phyloP scores from a whole-genome alignment of 2,888 invertebrate species.

The Tubulanus polymorphus region DNA sequence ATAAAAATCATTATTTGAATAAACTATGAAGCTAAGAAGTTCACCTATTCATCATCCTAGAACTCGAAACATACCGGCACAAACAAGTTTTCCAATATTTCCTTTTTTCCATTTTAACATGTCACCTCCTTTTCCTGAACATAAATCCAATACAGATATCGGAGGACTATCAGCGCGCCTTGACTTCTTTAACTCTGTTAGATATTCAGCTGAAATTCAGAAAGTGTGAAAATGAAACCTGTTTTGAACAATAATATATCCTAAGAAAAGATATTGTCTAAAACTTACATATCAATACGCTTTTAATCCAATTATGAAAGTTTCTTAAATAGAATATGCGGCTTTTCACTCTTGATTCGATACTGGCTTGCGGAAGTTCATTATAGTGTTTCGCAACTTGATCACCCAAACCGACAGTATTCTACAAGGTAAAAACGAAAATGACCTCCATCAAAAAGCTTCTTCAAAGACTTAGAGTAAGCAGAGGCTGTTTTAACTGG shows the following conservation, averaged over 20 bases:
- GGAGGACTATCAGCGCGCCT: conserved; percentile 12
- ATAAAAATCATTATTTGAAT: background rate
- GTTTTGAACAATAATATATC: background rate
- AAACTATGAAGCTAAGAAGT: background rate
- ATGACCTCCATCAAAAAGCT: too few relatives aligned
- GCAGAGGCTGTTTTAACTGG: too few relatives aligned
- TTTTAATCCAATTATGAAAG: conserved; percentile 99
- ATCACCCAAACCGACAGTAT: conserved; percentile 24
- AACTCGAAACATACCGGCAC: conserved; percentile 68
- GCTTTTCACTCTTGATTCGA: conserved; percentile 76
- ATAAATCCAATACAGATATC: conserved; percentile 78
- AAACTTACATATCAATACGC: conserved; percentile 82
- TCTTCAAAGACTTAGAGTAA: too few relatives aligned
- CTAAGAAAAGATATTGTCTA: background rate
- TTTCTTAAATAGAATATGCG: conserved; percentile 91
- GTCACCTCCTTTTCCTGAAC: conserved; percentile 98
- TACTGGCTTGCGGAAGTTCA: conserved; percentile 66
- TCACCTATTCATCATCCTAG: too few relatives aligned
- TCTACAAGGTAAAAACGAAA: too few relatives aligned
- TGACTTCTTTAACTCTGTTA: conserved; percentile 58
- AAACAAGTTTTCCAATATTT: conserved; percentile 75
- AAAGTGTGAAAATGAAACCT: background rate
- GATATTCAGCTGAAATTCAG: conserved; percentile 61
- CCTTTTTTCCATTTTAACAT: conserved; percentile 89
- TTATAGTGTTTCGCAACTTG: conserved; percentile 93